Conservation (phyloP, 2,888 invertebrate species). For the Drosophila borealis region DNA sequence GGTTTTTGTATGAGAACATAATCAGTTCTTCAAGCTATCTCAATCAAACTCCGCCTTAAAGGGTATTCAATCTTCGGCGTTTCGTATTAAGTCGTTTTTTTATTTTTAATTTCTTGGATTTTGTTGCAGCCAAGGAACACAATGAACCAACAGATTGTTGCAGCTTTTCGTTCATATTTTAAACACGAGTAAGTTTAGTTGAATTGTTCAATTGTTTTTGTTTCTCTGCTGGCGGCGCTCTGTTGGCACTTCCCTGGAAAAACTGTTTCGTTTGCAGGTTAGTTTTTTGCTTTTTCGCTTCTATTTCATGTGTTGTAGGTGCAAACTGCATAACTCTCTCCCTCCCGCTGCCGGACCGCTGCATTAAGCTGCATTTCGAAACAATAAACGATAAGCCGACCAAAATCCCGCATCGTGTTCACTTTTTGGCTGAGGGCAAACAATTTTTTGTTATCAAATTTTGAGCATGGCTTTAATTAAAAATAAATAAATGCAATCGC, state of each 20-base stretch:
- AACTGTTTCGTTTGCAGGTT: conserved; percentile 16
- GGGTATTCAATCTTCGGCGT: no score
- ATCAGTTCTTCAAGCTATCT: no score
- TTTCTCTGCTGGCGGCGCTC: not conserved
- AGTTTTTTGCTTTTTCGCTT: not conserved
- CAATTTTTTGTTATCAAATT: not conserved
- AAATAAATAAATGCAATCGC: not conserved
- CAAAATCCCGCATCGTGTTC: not conserved
- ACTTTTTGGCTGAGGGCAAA: not conserved
- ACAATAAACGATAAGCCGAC: conserved; percentile 44
- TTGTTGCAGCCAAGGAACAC: conserved; percentile 10
- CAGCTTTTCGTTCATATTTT: conserved; percentile 2
- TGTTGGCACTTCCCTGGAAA: conserved; percentile 5
- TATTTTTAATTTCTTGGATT: not conserved
- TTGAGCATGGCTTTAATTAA: not conserved
- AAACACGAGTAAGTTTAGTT: conserved; percentile 2
- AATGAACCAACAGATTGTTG: conserved; percentile 6
- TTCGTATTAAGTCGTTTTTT: not conserved
- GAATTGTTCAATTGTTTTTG: not conserved
- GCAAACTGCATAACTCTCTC: not conserved
- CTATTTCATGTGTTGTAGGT: conserved; percentile 7
- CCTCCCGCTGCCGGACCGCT: no score
- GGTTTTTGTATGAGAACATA: no score
- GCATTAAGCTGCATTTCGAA: conserved; percentile 18
- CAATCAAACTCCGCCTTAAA: no score